Base-by-base conservation (phyloP, 1,140 invertebrate species). In the Ceratoteleas bidentatus region DNA sequence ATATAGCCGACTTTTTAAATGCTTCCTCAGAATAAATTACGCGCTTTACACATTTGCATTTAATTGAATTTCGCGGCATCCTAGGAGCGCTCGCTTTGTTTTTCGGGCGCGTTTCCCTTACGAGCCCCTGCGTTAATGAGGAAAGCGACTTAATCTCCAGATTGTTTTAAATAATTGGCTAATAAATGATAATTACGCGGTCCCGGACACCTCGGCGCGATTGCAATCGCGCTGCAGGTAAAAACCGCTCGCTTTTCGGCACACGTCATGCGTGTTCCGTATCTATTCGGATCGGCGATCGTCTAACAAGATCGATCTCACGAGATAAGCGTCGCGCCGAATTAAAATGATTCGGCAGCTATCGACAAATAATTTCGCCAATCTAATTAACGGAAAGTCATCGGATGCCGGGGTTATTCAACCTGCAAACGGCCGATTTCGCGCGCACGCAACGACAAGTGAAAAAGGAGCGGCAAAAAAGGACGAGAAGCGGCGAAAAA, bases 21-120 rank as follows among this genome's bases (percentile, higher is more conserved):
- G 69, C 69, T 80, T 80, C 50, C 68, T 47, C 13, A 43, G 57
- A 80, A 80, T 74, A 80, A 80, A 80, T 74, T 80, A 74, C 70
- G 57, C 40, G 77, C 52, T 69, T 74, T 74, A 57, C 69, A 62
- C 70, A 69, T 80, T 80, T 74, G 70, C 77, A 74, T 74, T 80
- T 74, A 80, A 74, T 74, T 80, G 62, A 80, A 74, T 80, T 80
- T 73, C 57, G 69, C 53, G 52, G 52, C 65, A 32, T 58, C 13
- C 52, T 56, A 56, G 38, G 24, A 15, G n/a, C 50, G 13, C 0
- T 0, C 11, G 40, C 32, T 64, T 43, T 0, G 16, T 32, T 52
- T 72, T 64, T 58, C 50, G 56, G 24, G 14, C 43, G 33, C 10
- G 6, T 5, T 57, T 57, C n/a, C 9, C 33, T 70, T 70, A 64